A percentile compares a stretch with the other conserved stretches of the same genome.
Evolutionary conservation across 1,140 invertebrate genomes (phyloP).

Genomic region (Tenebrio molitor): DNA sequence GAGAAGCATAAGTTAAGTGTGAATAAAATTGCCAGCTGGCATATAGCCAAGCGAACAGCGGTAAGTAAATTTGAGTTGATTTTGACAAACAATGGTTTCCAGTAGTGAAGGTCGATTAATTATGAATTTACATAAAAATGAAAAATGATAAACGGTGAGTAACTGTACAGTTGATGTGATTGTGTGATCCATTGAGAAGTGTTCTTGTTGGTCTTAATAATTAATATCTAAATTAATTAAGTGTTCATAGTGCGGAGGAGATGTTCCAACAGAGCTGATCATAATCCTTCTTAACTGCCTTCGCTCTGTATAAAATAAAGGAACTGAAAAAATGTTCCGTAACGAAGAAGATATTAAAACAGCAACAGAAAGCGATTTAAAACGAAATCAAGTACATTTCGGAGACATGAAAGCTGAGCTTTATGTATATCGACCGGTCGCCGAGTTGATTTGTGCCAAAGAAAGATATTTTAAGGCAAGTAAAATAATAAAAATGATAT

Average conservation of each 20-base stretch:
- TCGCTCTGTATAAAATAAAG: constrained; percentile 30
- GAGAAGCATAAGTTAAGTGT: constrained; percentile 22
- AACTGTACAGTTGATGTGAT: too few species aligned
- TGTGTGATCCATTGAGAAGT: background rate
- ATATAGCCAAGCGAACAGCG: background rate
- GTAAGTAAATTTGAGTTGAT: constrained; percentile 23
- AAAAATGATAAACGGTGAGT: too few species aligned
- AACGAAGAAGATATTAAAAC: constrained; percentile 16
- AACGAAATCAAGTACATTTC: constrained; percentile 18
- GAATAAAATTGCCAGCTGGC: constrained; percentile 17
- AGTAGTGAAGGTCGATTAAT: background rate
- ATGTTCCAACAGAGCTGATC: constrained; percentile 32
- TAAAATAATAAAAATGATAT: background rate
- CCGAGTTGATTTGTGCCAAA: constrained; percentile 2
- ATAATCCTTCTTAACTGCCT: constrained; percentile 44
- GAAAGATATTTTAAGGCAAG: background rate
- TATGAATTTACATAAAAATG: background rate
- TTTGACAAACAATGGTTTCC: background rate
- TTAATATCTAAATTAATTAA: constrained; percentile 40
- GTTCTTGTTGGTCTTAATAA: background rate
- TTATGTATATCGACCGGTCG: constrained; percentile 3
- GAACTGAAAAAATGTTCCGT: constrained; percentile 15
- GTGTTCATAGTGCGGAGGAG: constrained; percentile 34
- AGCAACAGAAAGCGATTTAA: constrained; percentile 7
- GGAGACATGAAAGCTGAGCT: constrained; percentile 1